Conservation (phyloP, 2,797 vertebrate genomes). For the Aselliscus stoliczkanus region DNA sequence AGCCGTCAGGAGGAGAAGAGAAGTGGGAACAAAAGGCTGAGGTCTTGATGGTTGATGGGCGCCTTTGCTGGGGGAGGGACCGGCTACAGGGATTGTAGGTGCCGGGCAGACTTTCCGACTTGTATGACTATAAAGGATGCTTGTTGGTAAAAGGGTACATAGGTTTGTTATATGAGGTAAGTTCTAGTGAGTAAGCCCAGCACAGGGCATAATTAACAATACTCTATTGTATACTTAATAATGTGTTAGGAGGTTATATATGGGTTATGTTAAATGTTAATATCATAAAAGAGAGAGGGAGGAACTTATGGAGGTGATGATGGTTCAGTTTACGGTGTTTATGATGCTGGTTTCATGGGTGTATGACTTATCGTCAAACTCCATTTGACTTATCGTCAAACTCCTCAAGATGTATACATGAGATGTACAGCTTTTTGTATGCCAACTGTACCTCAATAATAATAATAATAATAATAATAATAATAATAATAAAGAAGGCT, state of each 20-base stretch:
- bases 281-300: too few relatives aligned
- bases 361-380: background rate
- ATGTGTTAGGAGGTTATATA: background rate
- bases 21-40: constrained; percentile 40
- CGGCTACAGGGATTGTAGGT: background rate
- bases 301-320: background rate
- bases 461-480: too few relatives aligned
- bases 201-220: fast-evolving
- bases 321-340: background rate
- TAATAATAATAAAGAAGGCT: too few relatives aligned
- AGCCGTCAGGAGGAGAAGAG: constrained; percentile 31
- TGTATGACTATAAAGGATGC: background rate
- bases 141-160: background rate
- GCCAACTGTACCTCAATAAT: too few relatives aligned
- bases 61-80: background rate
- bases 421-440: background rate
- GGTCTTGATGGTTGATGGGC: background rate
- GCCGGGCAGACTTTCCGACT: background rate
- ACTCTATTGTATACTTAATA: background rate
- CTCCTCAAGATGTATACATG: background rate
- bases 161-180: background rate
- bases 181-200: too few relatives aligned
- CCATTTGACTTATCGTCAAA: background rate
- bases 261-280: background rate
- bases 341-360: background rate